phyloP scores from a whole-genome alignment of 2,797 vertebrate species.

The Pygocentrus nattereri region DNA sequence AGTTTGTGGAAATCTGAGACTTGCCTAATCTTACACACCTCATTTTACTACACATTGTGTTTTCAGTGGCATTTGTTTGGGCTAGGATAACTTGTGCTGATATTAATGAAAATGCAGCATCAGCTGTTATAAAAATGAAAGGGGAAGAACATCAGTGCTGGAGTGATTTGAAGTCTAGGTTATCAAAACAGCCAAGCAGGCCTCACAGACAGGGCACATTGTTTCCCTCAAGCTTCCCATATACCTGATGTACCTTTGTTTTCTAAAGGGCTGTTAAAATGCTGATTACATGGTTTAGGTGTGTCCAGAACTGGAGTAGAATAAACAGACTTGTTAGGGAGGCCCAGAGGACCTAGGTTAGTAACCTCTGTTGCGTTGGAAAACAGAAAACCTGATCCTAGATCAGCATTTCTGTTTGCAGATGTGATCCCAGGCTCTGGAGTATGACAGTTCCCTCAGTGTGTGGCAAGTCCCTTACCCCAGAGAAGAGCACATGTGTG shows the following conservation, averaged over 20 bases:
- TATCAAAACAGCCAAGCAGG: neutral
- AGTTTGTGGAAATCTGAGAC: too few relatives aligned
- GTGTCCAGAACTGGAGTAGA: neutral
- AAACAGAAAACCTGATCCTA: neutral
- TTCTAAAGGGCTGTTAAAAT: neutral
- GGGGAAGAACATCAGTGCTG: neutral
- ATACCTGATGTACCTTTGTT: neutral
- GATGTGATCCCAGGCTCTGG: neutral
- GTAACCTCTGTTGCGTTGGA: neutral
- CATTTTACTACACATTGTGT: neutral
- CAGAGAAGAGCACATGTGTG: conserved; percentile 28
- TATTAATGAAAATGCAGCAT: neutral
- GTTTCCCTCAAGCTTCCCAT: too few relatives aligned
- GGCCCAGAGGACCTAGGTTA: neutral
- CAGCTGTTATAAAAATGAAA: neutral
- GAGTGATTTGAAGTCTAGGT: neutral
- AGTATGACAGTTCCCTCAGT: neutral
- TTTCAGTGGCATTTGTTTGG: too few relatives aligned
- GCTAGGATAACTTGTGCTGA: neutral
- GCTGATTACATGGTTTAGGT: neutral
- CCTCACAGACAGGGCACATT: neutral
- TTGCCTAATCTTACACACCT: neutral
- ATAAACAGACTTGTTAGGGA: neutral
- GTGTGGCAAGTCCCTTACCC: neutral
- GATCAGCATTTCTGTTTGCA: neutral